These are phyloP conservation scores for Pogonognathellus flavescens DNA, from an alignment of 1,140 invertebrate species.

Conservation along the genomic window DNA sequence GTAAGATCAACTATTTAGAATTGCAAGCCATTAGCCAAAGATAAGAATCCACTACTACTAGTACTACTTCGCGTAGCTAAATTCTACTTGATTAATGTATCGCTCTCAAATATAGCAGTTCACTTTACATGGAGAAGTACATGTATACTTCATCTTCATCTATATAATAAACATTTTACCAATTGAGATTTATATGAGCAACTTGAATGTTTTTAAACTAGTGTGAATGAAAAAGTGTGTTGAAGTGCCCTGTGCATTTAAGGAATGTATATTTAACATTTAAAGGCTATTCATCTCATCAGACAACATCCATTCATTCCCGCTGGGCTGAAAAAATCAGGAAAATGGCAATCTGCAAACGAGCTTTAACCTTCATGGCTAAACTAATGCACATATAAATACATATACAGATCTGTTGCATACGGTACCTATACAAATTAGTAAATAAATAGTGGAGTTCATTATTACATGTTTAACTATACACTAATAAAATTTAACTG, in stretches of 20 bases:
- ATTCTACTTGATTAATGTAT: too few species aligned
- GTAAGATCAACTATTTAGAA: too few species aligned
- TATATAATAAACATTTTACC: too few species aligned
- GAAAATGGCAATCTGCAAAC: constrained; percentile 10
- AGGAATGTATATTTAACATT: constrained; percentile 3
- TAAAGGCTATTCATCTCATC: constrained; percentile 46
- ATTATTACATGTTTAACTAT: too few species aligned
- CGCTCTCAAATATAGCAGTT: too few species aligned
- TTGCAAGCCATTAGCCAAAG: too few species aligned
- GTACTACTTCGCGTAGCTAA: too few species aligned
- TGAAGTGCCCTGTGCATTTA: constrained; percentile 4
- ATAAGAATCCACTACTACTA: too few species aligned
- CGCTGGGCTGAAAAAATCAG: constrained; percentile 31
- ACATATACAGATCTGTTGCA: not conserved
- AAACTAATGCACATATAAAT: not conserved
- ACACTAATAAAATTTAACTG: not conserved
- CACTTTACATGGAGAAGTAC: too few species aligned
- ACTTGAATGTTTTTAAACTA: constrained; percentile 12
- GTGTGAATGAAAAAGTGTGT: not conserved
- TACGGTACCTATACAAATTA: not conserved
- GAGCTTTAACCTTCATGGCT: constrained; percentile 20
- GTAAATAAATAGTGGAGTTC: too few species aligned
- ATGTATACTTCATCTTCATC: too few species aligned
- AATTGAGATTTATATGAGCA: too few species aligned
- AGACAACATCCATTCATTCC: constrained; percentile 23